Percentiles rank a stretch among this genome's conserved stretches.
These are phyloP conservation scores for Drepana falcataria DNA, from an alignment of 2,888 invertebrate species.

Conservation along the genomic window DNA sequence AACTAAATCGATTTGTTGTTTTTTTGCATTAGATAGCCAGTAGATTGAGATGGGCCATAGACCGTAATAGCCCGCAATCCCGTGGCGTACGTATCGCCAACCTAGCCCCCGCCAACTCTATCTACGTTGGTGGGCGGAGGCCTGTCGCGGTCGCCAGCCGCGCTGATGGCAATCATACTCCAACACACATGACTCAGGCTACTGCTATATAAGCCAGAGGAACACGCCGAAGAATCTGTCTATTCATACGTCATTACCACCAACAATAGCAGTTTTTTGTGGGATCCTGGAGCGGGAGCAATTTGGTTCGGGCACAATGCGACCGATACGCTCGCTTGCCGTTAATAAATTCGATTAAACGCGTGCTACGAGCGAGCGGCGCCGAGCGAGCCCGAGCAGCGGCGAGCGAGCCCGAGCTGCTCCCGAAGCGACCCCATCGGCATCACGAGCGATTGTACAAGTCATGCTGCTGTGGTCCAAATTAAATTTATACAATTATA, in stretches of 20 bases:
- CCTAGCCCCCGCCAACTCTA: too few species aligned
- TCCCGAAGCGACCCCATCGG: not conserved
- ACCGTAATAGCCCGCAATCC: too few species aligned
- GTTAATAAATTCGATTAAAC: conserved; percentile 45
- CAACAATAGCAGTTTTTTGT: conserved; percentile 22
- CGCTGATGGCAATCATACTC: conserved; percentile 3
- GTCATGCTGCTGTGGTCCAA: conserved; percentile 31
- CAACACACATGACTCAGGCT: not conserved
- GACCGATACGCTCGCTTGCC: conserved; percentile 27
- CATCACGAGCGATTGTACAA: conserved; percentile 15
- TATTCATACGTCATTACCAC: conserved; percentile 18
- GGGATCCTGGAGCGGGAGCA: conserved; percentile 9
- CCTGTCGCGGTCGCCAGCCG: too few species aligned
- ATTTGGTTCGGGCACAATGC: conserved; percentile 14
- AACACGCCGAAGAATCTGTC: conserved; percentile 15
- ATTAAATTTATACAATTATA: conserved; percentile 41
- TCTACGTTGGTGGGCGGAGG: too few species aligned
- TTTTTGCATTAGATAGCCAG: too few species aligned
- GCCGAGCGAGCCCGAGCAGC: not conserved
- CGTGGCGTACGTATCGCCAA: too few species aligned
- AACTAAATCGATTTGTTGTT: too few species aligned
- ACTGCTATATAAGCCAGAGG: not conserved
- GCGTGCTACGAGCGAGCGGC: conserved; percentile 6
- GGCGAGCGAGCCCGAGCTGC: not conserved
- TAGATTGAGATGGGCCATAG: too few species aligned